phyloP scores from a whole-genome alignment of 2,113 vertebrate genomes.

The Ceyx margarethae region DNA sequence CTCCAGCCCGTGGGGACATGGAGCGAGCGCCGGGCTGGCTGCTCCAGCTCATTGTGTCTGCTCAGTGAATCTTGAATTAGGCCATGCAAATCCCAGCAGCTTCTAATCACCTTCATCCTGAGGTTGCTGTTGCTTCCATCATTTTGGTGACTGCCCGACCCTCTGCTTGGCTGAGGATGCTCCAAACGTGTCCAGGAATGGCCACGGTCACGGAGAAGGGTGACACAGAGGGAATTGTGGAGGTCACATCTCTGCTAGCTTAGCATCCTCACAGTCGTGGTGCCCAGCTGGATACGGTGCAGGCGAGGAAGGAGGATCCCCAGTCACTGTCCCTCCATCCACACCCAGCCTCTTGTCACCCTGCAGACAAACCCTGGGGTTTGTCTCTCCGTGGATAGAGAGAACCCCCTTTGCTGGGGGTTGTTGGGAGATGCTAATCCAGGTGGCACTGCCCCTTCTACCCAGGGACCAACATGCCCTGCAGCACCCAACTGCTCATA shows the following conservation, averaged over 20 bases:
- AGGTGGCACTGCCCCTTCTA: background rate
- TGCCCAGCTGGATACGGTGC: background rate
- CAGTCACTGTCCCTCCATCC: background rate
- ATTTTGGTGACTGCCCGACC: too few relatives aligned
- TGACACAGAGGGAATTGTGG: background rate
- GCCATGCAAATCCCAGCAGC: background rate
- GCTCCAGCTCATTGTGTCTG: background rate
- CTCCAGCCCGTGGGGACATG: background rate
- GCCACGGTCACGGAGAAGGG: background rate
- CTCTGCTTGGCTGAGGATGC: background rate
- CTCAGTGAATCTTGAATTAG: background rate
- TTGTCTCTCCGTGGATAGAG: background rate
- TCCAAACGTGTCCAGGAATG: background rate
- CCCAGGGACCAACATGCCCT: background rate
- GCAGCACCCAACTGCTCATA: rapidly evolving
- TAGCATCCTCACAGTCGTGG: background rate
- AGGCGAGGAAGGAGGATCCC: background rate
- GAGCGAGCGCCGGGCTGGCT: background rate
- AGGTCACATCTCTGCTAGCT: background rate
- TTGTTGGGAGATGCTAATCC: background rate
- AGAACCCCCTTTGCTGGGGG: background rate
- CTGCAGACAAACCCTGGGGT: background rate
- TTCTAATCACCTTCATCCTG: background rate
- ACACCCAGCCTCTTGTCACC: background rate
- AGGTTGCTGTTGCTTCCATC: background rate